Evolutionary conservation across 1,140 invertebrate species (phyloP), one percentile per base, ranked within the genome.

Genomic region (Oreohelix idahoensis): DNA sequence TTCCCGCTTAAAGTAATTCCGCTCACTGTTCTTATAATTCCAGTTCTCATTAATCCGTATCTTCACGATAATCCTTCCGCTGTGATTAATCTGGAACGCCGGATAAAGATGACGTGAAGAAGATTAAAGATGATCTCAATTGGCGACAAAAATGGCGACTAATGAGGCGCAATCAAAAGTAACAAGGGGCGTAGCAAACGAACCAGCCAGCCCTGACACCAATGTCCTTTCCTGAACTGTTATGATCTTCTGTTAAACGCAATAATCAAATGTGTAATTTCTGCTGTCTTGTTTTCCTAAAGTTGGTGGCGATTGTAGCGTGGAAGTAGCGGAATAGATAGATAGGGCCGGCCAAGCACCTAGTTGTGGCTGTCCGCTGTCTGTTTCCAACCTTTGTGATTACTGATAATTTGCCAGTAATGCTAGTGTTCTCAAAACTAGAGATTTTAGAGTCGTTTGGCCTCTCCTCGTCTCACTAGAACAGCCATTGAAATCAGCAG

Each of bases 401-500:
- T 66, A 66, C n/a, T 32, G 63, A 66, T 66, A 66, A 66, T 66
- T 66, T 66, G 63, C 63, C 29, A 11, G 29, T 66, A 66, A 66
- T 66, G 63, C 17, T 66, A 66, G 63, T 66, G 63, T 66, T 66
- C 63, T 32, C 29, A 32, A 23, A n/a, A 66, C 29, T 4, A 8
- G 63, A 66, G n/a, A 32, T 66, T 17, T 66, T 58, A 58, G 26
- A 23, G 63, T 66, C 17, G 63, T 0, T n/a, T 29, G 63, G 63
- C n/a, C 29, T 29, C n/a, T 66, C 63, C 51, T 8, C 63, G 53
- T 58, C 63, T 2, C 8, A 2, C 4, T 0, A 5, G 20, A 32
- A 35, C 63, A 66, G 63, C 63, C 63, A 66, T 32, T 66, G 63
- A 66, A 66, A 32, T 8, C 29, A 1, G n/a, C 17, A 4, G 63